Conservation (phyloP, 2,797 vertebrate species). For the Arctocebus calabarensis region DNA sequence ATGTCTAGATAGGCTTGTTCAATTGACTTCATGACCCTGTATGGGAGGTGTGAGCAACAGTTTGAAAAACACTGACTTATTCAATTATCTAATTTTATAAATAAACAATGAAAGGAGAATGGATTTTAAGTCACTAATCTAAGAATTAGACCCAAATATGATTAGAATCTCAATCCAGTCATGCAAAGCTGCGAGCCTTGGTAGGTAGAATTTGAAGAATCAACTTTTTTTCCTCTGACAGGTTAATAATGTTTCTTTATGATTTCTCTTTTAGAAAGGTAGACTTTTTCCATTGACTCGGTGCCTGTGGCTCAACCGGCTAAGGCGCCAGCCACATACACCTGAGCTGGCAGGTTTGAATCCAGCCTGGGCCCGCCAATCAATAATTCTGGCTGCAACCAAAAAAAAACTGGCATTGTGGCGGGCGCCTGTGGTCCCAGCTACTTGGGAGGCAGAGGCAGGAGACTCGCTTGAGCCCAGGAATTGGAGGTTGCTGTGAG, state of each 20-base stretch:
- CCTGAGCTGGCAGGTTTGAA: too few species aligned
- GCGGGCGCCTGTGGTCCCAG: too few species aligned
- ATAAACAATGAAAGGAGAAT: neutral
- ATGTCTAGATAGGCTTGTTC: neutral
- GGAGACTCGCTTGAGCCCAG: too few species aligned
- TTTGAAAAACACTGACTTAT: neutral
- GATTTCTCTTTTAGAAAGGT: conserved; percentile 11
- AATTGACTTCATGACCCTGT: neutral
- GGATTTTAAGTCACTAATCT: neutral
- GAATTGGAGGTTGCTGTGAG: too few species aligned
- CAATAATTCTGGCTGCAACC: too few species aligned
- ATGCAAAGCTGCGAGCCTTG: neutral
- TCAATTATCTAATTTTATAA: conserved; percentile 12
- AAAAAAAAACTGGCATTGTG: too few species aligned
- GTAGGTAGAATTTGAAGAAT: neutral
- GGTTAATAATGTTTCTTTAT: neutral
- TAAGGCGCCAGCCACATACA: too few species aligned
- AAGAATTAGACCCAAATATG: neutral
- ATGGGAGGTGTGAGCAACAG: neutral
- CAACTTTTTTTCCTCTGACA: neutral
- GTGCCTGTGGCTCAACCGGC: too few species aligned
- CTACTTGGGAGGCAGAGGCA: too few species aligned
- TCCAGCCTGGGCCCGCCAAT: too few species aligned
- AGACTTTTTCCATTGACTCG: neutral
- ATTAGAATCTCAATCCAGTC: neutral